These are phyloP conservation scores for Tetheella fluctuosa DNA, from an alignment of 2,888 invertebrate species.

Conservation along the genomic window DNA sequence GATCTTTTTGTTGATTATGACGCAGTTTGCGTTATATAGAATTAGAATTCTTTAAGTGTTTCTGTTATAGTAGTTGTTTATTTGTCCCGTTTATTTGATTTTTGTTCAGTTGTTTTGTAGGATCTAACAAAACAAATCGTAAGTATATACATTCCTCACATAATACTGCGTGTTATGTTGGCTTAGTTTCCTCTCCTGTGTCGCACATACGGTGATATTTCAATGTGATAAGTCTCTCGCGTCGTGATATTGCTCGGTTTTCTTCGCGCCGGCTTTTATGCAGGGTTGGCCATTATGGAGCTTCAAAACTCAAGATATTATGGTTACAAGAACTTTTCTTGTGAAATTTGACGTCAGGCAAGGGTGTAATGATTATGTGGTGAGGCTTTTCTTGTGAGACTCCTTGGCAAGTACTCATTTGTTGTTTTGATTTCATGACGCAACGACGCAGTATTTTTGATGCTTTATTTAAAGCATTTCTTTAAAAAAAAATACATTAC, in stretches of 20 bases:
- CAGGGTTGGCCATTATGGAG: constrained; percentile 22
- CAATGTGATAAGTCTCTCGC: constrained; percentile 34
- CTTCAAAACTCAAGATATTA: constrained; percentile 14
- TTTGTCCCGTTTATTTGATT: too few species aligned
- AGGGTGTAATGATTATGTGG: background rate
- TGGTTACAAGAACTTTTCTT: constrained; percentile 3
- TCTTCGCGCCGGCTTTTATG: constrained; percentile 29
- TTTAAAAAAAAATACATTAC: background rate
- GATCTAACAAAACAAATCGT: background rate
- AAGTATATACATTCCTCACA: background rate
- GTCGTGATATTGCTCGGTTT: constrained; percentile 31
- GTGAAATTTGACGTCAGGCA: background rate
- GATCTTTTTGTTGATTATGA: background rate
- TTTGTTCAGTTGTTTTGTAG: too few species aligned
- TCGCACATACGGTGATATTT: constrained; percentile 28
- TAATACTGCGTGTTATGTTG: constrained; percentile 17
- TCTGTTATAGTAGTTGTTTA: too few species aligned
- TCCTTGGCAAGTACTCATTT: too few species aligned
- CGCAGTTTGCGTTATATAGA: background rate
- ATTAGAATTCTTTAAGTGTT: too few species aligned
- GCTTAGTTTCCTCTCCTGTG: constrained; percentile 20
- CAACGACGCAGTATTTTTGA: background rate
- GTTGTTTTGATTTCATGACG: background rate
- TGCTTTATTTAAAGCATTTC: background rate
- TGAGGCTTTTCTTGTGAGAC: background rate